Percentiles rank a stretch among this genome's conserved stretches.
These are phyloP conservation scores for Pyrrhura leucotis DNA, from an alignment of 2,797 vertebrate species.

Conservation along the genomic window DNA sequence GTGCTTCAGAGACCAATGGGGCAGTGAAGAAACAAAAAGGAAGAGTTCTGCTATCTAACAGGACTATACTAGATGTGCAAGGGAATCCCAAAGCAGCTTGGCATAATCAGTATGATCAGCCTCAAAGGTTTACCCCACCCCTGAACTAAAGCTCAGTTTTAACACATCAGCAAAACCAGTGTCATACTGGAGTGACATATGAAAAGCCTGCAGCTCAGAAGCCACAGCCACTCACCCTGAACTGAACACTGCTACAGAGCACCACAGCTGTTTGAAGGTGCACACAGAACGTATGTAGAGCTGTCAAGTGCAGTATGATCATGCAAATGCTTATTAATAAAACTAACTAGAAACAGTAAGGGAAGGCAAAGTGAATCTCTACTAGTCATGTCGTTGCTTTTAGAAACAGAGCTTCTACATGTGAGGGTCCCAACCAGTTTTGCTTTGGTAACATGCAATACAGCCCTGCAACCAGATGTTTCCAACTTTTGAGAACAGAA, in stretches of 20 bases:
- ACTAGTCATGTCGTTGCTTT: neutral
- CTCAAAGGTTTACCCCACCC: neutral
- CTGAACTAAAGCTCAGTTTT: neutral
- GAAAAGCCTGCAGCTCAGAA: neutral
- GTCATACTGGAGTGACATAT: neutral
- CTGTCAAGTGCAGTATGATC: neutral
- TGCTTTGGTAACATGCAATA: neutral
- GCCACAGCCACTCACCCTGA: fast-evolving
- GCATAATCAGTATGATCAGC: neutral
- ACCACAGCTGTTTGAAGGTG: neutral
- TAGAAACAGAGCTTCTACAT: neutral
- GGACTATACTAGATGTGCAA: neutral
- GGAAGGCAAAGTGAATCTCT: neutral
- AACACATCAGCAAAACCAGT: neutral
- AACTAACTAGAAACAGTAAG: neutral
- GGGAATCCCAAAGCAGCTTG: neutral
- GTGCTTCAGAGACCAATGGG: neutral
- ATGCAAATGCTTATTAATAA: neutral
- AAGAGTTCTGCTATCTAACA: neutral
- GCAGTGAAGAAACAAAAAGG: neutral
- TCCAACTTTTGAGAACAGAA: neutral
- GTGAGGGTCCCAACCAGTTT: neutral
- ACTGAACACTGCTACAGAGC: fast-evolving
- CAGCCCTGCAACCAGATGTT: neutral
- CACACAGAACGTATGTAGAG: neutral